These are phyloP conservation scores for Saccopteryx leptura DNA, from an alignment of 2,113 vertebrate species.

Conservation along the genomic window DNA sequence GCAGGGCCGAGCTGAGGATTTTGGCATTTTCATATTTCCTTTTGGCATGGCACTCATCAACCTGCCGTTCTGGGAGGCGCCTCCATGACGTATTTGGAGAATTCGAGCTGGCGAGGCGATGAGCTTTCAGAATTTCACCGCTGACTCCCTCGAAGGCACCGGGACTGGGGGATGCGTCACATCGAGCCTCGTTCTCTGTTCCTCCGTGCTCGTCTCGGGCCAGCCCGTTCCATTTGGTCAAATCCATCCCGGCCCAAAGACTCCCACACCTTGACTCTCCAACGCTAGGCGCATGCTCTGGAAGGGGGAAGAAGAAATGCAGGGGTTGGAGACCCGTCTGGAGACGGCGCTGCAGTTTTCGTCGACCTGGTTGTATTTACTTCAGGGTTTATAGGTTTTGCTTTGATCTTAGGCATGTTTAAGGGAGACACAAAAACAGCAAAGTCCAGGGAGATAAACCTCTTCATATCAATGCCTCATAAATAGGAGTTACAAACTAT, in stretches of 20 bases:
- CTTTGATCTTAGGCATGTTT: constrained; percentile 57
- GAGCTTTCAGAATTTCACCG: constrained; percentile 77
- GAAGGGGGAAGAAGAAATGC: neutral
- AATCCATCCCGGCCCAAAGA: neutral
- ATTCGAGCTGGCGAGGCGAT: constrained; percentile 75
- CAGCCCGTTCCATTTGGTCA: neutral
- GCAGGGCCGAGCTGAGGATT: constrained; percentile 57
- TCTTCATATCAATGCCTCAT: neutral
- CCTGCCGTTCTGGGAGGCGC: constrained; percentile 74
- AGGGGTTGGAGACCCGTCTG: neutral
- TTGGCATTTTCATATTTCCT: constrained; percentile 77
- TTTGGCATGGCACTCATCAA: constrained; percentile 77
- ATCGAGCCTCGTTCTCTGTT: neutral
- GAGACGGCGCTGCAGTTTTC: neutral
- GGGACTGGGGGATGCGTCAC: neutral
- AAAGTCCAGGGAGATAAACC: constrained; percentile 26
- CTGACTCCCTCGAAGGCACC: neutral
- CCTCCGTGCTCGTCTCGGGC: neutral
- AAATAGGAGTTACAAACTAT: neutral
- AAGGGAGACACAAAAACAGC: neutral
- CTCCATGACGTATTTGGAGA: constrained; percentile 70
- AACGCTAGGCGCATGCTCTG: neutral
- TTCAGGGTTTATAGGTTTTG: neutral
- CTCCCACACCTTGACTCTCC: neutral
- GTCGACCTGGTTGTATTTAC: neutral